phyloP scores from a whole-genome alignment of 2,113 vertebrate genomes.

The Bufo gargarizans region DNA sequence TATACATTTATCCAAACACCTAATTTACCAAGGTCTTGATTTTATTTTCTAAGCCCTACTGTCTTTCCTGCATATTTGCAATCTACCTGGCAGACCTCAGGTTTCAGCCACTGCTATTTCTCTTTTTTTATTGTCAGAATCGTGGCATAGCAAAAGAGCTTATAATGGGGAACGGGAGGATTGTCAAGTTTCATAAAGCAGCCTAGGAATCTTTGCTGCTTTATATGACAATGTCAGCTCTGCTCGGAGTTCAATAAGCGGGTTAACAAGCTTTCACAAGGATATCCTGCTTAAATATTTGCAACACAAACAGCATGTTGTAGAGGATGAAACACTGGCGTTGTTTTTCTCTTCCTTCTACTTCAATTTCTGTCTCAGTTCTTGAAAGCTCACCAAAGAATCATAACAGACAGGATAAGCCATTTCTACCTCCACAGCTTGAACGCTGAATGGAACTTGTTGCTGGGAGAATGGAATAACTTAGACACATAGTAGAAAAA shows the following conservation, averaged over 20 bases:
- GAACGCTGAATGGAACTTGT: neutral
- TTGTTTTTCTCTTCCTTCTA: conserved; percentile 2
- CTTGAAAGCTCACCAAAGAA: conserved; percentile 42
- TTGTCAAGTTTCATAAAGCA: neutral
- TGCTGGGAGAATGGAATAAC: conserved; percentile 2
- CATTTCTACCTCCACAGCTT: conserved; percentile 11
- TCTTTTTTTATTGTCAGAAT: conserved; percentile 51
- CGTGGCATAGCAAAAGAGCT: conserved; percentile 53
- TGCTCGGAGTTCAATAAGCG: conserved; percentile 54
- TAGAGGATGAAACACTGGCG: conserved; percentile 24
- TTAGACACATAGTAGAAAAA: neutral
- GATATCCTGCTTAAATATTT: conserved; percentile 61
- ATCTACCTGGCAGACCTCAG: conserved; percentile 49
- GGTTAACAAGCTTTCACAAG: conserved; percentile 61
- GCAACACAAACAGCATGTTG: conserved; percentile 46
- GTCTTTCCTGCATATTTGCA: neutral
- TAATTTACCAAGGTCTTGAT: conserved; percentile 49
- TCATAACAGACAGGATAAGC: conserved; percentile 27
- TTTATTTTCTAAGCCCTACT: neutral
- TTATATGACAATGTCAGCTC: neutral
- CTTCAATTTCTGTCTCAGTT: conserved; percentile 34
- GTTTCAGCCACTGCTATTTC: conserved; percentile 51
- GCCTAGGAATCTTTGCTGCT: neutral
- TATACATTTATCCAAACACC: conserved; percentile 39
- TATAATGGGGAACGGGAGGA: conserved; percentile 18